Evolutionary conservation across 1,140 invertebrate species (phyloP), one percentile per base, ranked within the genome.

Genomic region (Eubasilissa regina): DNA sequence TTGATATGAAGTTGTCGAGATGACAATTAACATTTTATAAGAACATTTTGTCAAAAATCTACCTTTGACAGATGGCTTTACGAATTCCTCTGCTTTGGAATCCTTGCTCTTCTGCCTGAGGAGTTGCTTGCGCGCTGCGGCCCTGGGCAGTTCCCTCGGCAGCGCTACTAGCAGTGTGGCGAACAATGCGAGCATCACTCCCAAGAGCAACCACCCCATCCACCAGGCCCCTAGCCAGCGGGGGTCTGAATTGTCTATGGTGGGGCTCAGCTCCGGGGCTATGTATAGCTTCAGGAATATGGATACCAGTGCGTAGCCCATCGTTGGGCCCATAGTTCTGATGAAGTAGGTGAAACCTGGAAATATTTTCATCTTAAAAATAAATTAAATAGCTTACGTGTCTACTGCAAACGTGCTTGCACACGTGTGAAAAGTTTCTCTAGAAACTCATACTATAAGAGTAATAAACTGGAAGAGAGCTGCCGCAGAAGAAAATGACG

Each of bases 181-280:
- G 43, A 93, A 92, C 19, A 93, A 70, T n/a, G 92, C 88, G 0
- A 94, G 87, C 1, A 93, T 83, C 0, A 90, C 84, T n/a, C 92
- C 94, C 73, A 94, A 87, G 10, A 94, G 90, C 43, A 95, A 90
- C 94, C 91, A 95, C 21, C 95, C 95, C 35, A 95, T 81, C 94
- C 94, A 95, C 94, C 94, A 95, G 11, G 94, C 94, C 0, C 94
- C 94, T 17, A 94, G 84, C 94, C 94, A 95, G 79, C 93, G 89
- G 0, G 93, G 93, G 88, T 95, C 94, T 81, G 91, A 89, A 47
- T 89, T 92, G 12, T 87, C 90, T 53, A 95, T 94, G 0, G 91
- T 92, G 1, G 94, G 93, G 53, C 91, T 94, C 64, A 94, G 84
- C 10, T 89, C 89, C 0, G 93, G 93, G 13, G 92, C 92, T 25